Evolutionary conservation across 2,888 invertebrate genomes (phyloP).

Genomic region (Lochmaea capreae): DNA sequence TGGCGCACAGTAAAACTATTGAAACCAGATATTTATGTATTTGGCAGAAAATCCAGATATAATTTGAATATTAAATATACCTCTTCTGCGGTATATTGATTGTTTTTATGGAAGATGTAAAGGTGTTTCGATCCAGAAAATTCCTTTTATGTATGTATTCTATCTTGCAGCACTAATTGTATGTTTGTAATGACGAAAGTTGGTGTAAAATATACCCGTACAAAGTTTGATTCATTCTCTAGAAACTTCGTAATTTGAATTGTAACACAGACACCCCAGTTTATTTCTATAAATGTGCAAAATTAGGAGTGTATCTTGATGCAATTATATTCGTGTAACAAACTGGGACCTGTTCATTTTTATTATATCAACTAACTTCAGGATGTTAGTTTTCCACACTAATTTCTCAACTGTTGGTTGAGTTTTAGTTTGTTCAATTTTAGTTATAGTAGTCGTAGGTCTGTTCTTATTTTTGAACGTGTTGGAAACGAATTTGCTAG

Average conservation of each 20-base stretch:
- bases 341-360: slow-evolving; percentile 38
- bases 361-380: slow-evolving; percentile 34
- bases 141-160: slow-evolving; percentile 37
- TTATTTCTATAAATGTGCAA: slow-evolving; percentile 54
- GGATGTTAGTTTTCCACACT: slow-evolving; percentile 32
- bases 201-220: slow-evolving; percentile 58
- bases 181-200: slow-evolving; percentile 59
- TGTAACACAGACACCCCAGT: slow-evolving; percentile 56
- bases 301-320: slow-evolving; percentile 43
- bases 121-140: background rate
- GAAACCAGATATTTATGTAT: too few species aligned
- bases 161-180: slow-evolving; percentile 52
- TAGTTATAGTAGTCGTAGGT: slow-evolving; percentile 21
- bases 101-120: background rate
- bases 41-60: too few species aligned
- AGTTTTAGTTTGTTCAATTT: slow-evolving; percentile 29
- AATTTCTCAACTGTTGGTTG: slow-evolving; percentile 31
- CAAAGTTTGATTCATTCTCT: slow-evolving; percentile 60
- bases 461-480: slow-evolving; percentile 31
- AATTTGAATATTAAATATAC: too few species aligned
- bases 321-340: slow-evolving; percentile 41
- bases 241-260: slow-evolving; percentile 57
- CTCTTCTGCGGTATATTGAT: too few species aligned
- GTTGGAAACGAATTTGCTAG: background rate
- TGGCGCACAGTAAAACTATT: too few species aligned